phyloP scores from a whole-genome alignment of 2,888 invertebrate species.

The Leptura quadrifasciata region DNA sequence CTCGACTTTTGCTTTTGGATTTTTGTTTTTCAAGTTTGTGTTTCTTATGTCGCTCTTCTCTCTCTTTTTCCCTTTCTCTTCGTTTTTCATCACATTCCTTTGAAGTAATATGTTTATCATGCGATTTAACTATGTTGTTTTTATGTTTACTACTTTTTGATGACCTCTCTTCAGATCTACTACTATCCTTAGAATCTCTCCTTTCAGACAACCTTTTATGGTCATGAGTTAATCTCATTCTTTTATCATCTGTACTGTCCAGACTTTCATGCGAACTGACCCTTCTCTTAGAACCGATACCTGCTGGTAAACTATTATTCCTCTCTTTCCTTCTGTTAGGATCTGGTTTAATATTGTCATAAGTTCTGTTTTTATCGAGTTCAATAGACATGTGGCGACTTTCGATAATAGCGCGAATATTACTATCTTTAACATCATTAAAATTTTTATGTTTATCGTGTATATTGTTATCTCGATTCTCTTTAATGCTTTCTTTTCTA shows the following conservation, averaged over 20 bases:
- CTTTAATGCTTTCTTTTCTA: conserved; percentile 73
- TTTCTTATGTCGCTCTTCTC: conserved; percentile 69
- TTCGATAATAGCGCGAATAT: conserved; percentile 66
- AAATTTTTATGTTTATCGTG: conserved; percentile 74
- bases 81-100: conserved; percentile 61
- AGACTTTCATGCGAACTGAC: conserved; percentile 86
- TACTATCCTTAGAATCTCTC: conserved; percentile 83
- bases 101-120: conserved; percentile 76
- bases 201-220: conserved; percentile 77
- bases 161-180: conserved; percentile 66
- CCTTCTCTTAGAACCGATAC: conserved; percentile 83
- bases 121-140: conserved; percentile 75
- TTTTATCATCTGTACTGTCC: conserved; percentile 79
- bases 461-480: conserved; percentile 75
- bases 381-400: conserved; percentile 75
- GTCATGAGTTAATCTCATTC: conserved; percentile 76
- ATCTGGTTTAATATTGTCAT: conserved; percentile 61
- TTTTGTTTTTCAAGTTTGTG: conserved; percentile 67
- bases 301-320: conserved; percentile 79
- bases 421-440: conserved; percentile 56
- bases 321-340: conserved; percentile 77
- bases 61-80: conserved; percentile 69
- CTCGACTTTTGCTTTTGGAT: conserved; percentile 68
- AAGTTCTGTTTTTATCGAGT: conserved; percentile 71
- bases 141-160: conserved; percentile 76